Evolutionary conservation across 2,113 vertebrate species (phyloP).

Genomic region (Thermophis baileyi): DNA sequence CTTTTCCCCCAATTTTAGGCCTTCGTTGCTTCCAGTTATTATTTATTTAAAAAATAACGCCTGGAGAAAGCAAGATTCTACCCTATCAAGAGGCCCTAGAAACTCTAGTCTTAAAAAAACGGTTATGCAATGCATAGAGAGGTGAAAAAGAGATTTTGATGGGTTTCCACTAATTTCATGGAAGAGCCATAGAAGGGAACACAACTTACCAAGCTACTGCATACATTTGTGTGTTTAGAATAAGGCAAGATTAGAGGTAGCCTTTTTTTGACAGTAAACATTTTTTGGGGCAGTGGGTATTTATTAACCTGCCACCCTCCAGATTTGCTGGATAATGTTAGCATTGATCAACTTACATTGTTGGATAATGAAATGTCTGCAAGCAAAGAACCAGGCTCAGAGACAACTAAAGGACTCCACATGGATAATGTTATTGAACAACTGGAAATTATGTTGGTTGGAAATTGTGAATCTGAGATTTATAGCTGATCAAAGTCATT

Average conservation of each 20-base stretch:
- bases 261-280: slow-evolving; percentile 15
- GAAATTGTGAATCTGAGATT: background rate
- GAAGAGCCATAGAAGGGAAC: slow-evolving; percentile 26
- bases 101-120: background rate
- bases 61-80: background rate
- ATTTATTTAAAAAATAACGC: slow-evolving; percentile 30
- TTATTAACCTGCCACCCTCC: background rate
- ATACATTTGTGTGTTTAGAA: slow-evolving; percentile 37
- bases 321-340: background rate
- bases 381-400: background rate
- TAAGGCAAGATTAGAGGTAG: slow-evolving; percentile 23
- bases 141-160: background rate
- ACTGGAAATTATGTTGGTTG: background rate
- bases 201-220: slow-evolving; percentile 22
- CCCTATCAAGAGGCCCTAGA: background rate
- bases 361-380: background rate
- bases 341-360: background rate
- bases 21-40: background rate
- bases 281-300: slow-evolving; percentile 31
- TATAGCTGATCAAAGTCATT: background rate
- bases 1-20: background rate
- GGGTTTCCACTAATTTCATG: background rate
- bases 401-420: background rate
- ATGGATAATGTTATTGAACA: background rate
- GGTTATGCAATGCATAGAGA: slow-evolving; percentile 26